Evolutionary conservation across 2,797 vertebrate genomes (phyloP).

Genomic region (Pantherophis alleghaniensis): DNA sequence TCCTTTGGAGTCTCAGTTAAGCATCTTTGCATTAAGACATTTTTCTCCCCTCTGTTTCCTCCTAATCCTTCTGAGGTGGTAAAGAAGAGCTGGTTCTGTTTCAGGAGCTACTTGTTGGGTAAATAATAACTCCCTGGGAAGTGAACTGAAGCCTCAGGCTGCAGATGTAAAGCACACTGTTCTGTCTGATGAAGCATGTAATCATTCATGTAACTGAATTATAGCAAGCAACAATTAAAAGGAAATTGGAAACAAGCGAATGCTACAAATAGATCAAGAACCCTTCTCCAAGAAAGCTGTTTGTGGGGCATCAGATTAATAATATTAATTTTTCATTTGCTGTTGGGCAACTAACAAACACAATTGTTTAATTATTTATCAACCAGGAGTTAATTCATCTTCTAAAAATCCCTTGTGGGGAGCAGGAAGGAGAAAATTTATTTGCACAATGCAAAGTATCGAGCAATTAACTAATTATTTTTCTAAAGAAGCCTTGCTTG

Average conservation of each 20-base stretch:
- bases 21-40: not conserved
- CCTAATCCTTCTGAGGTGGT: not conserved
- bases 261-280: slow-evolving; percentile 20
- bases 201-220: slow-evolving; percentile 21
- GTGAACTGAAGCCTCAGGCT: not conserved
- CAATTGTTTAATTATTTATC: slow-evolving; percentile 60
- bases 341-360: slow-evolving; percentile 48
- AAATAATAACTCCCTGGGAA: not conserved
- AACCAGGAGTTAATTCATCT: slow-evolving; percentile 52
- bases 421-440: slow-evolving; percentile 35
- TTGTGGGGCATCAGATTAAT: slow-evolving; percentile 49
- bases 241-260: slow-evolving; percentile 21
- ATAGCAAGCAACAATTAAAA: slow-evolving; percentile 41
- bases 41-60: not conserved
- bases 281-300: slow-evolving; percentile 18
- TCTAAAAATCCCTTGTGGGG: slow-evolving; percentile 46
- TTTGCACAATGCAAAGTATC: slow-evolving; percentile 45
- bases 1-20: not conserved
- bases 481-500: slow-evolving; percentile 17
- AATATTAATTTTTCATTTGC: slow-evolving; percentile 43
- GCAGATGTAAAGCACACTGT: not conserved
- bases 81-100: not conserved
- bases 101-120: not conserved
- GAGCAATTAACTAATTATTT: slow-evolving; percentile 39
- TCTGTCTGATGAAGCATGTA: slow-evolving; percentile 17